phyloP scores from a whole-genome alignment of 2,113 vertebrate species.

The Synodontis membranacea region DNA sequence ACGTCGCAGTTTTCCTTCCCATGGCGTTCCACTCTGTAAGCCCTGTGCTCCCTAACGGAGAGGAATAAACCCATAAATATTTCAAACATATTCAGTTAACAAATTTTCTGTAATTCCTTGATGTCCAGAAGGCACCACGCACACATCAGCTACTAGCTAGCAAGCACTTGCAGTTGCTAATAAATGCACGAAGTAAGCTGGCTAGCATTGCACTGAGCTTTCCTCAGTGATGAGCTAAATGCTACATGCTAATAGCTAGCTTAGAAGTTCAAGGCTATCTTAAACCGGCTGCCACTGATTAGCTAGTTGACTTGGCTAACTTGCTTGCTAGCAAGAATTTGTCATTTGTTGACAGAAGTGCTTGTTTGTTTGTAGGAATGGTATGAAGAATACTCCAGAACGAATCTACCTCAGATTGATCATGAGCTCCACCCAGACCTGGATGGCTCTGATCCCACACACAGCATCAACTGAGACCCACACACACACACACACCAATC shows the following conservation, averaged over 20 bases:
- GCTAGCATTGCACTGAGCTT: too few relatives aligned
- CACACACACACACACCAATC: conserved; percentile 52
- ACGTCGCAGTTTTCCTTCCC: too few relatives aligned
- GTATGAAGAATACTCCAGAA: conserved; percentile 86
- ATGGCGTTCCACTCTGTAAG: too few relatives aligned
- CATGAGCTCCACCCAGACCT: conserved; percentile 56
- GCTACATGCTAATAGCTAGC: neutral
- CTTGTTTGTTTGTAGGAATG: conserved; percentile 78
- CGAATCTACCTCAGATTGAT: conserved; percentile 73
- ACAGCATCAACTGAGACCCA: conserved; percentile 72
- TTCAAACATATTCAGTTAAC: too few relatives aligned
- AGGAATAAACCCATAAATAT: too few relatives aligned
- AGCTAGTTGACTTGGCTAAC: neutral
- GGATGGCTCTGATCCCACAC: conserved; percentile 71
- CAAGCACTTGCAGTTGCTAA: too few relatives aligned
- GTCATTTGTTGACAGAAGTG: neutral
- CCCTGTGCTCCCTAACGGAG: too few relatives aligned
- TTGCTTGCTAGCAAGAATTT: neutral
- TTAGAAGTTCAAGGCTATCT: neutral
- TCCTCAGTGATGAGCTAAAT: neutral
- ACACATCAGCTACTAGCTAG: too few relatives aligned
- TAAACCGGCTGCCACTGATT: neutral
- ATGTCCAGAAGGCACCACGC: too few relatives aligned
- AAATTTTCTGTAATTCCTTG: too few relatives aligned
- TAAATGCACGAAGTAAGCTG: neutral